These are phyloP conservation scores for Pollimyrus isidori DNA, from an alignment of 2,113 vertebrate species.

Conservation along the genomic window DNA sequence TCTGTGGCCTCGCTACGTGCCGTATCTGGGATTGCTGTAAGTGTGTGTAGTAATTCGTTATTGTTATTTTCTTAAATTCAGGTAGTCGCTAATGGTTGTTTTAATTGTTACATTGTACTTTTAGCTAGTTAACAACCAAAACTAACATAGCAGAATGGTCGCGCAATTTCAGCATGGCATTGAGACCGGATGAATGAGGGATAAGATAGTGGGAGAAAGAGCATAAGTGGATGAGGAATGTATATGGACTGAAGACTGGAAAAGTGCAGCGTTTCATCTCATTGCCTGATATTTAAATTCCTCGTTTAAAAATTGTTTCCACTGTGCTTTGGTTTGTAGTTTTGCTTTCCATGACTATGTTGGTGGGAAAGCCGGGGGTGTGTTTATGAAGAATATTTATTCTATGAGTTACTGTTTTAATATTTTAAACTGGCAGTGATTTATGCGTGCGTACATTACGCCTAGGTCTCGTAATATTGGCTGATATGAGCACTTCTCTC, in stretches of 20 bases:
- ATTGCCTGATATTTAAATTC: background rate
- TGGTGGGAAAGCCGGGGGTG: background rate
- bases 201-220: background rate
- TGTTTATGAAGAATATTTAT: constrained; percentile 4
- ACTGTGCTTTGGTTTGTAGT: background rate
- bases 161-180: background rate
- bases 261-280: background rate
- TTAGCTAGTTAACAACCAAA: background rate
- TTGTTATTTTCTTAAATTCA: background rate
- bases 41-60: background rate
- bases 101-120: background rate
- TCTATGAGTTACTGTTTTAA: background rate
- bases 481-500: background rate
- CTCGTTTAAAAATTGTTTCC: background rate
- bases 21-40: background rate
- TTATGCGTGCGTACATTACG: background rate
- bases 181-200: background rate
- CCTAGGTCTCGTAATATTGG: background rate
- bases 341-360: background rate
- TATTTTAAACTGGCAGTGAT: background rate
- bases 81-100: background rate
- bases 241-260: background rate
- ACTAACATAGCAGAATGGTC: background rate
- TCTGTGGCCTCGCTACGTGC: background rate
- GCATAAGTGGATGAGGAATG: no score